Percentiles rank a stretch among this genome's conserved stretches.
phyloP scores from a whole-genome alignment of 2,113 vertebrate species.

The Ctenodactylus gundi region DNA sequence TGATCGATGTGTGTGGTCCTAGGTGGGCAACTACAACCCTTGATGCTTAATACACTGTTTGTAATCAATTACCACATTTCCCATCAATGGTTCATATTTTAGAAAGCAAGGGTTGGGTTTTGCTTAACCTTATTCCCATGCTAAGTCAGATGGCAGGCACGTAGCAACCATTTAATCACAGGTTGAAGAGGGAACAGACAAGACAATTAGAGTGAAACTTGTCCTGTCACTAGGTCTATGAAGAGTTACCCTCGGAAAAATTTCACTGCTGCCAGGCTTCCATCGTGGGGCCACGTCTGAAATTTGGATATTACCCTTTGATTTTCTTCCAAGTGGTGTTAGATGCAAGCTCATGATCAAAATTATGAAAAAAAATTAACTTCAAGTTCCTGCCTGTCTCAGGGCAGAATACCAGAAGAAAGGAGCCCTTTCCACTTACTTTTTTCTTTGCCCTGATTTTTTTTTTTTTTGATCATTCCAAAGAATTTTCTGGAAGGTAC shows the following conservation, averaged over 20 bases:
- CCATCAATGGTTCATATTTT: background rate
- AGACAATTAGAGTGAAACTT: rapidly evolving
- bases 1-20: background rate
- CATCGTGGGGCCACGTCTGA: rapidly evolving
- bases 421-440: background rate
- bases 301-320: background rate
- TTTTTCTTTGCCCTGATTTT: background rate
- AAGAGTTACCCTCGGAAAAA: background rate
- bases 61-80: background rate
- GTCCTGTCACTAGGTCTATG: background rate
- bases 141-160: rapidly evolving
- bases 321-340: background rate
- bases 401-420: background rate
- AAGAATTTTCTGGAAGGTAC: background rate
- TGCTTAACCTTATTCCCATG: background rate
- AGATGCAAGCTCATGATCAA: background rate
- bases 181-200: background rate
- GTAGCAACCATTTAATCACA: background rate
- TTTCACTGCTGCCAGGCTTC: background rate
- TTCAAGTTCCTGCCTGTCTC: background rate
- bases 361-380: background rate
- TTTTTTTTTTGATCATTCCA: background rate
- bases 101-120: background rate
- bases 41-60: background rate
- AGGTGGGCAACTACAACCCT: background rate